phyloP scores from a whole-genome alignment of 1,140 invertebrate genomes.

The Pteromalus puparum region DNA sequence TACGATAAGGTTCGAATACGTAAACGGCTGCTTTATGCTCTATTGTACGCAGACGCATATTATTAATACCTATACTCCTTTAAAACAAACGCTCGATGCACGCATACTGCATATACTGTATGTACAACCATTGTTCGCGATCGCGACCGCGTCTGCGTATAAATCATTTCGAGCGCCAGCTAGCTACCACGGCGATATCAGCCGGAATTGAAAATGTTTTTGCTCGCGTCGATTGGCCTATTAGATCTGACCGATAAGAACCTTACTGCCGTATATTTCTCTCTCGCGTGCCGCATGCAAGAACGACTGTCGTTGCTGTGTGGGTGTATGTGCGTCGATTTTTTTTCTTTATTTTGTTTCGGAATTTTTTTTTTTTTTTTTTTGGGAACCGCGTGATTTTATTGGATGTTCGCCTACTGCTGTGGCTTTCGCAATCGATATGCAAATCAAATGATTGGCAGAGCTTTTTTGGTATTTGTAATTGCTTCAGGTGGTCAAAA shows the following conservation, averaged over 20 bases:
- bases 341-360: background rate
- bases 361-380: too few relatives aligned
- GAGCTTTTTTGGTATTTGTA: background rate
- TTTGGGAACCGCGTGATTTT: background rate
- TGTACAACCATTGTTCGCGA: background rate
- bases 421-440: too few relatives aligned
- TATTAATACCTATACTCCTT: background rate
- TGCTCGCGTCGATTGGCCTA: slow-evolving; percentile 33
- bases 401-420: background rate
- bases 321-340: background rate
- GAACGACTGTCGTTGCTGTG: background rate
- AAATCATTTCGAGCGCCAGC: slow-evolving; percentile 15
- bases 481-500: too few relatives aligned
- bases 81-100: background rate
- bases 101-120: too few relatives aligned
- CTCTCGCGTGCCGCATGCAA: background rate
- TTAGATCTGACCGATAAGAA: slow-evolving; percentile 35
- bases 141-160: slow-evolving; percentile 3
- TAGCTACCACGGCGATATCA: background rate
- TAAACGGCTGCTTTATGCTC: background rate
- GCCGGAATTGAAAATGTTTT: slow-evolving; percentile 46
- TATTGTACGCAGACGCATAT: background rate
- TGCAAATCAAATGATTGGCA: background rate
- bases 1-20: background rate
- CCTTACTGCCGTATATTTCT: background rate